Evolutionary conservation across 2,888 invertebrate species (phyloP), one percentile per base, ranked within the genome.

Genomic region (Drosophila histrio): DNA sequence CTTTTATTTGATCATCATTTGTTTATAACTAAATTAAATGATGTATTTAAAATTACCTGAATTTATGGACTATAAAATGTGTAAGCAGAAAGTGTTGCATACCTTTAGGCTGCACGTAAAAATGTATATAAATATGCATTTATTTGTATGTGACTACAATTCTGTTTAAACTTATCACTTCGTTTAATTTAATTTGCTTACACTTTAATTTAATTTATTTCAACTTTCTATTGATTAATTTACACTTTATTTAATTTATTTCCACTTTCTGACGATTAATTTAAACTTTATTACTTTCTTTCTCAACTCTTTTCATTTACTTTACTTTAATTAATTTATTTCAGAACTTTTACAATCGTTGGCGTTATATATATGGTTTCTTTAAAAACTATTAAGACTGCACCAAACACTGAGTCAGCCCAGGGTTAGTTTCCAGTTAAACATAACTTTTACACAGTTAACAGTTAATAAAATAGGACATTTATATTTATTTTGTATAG

Each of bases 261-360:
- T n/a, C n/a, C n/a, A n/a, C n/a, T n/a, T n/a, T n/a, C n/a, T n/a
- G n/a, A n/a, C n/a, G n/a, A n/a, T n/a, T 9, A 2, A 9, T 30
- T 22, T 39, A 7, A 21, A 3, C 6, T 6, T 24, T 24, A 24
- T 24, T 24, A 24, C 15, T 13, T 36, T 19, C 34, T 13, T 22
- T 43, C 15, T 8, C 9, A 8, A 8, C 9, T 36, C n/a, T 3
- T 5, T 13, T 9, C 3, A 26, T 57, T 38, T 21, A 21, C 30
- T 46, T 39, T 7, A 44, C 5, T 22, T 41, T 13, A n/a, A 56
- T 71, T 72, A 4, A 53, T 73, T 78, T 83, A 65, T 91, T 90
- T 78, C 91, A 91, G 91, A 90, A 88, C 47, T 91, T 90, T 89
- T 87, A 90, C 73, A 91, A 91, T 79, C 90, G 91, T 80, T 91